These are phyloP conservation scores for Lagorchestes hirsutus DNA, from an alignment of 2,797 vertebrate genomes.

Conservation along the genomic window DNA sequence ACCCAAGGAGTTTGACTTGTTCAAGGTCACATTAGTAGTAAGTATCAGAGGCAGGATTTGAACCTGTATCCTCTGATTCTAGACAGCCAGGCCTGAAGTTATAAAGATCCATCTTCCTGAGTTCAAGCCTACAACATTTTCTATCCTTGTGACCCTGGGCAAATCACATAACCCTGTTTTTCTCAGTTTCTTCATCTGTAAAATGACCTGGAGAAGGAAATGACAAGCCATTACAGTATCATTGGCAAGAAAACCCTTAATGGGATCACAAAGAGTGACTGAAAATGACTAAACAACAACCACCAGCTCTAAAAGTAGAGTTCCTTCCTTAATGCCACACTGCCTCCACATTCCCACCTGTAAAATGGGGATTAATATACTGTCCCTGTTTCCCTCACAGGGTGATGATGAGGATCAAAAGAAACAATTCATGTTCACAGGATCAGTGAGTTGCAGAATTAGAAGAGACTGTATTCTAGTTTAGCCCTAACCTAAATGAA, in stretches of 20 bases:
- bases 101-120: neutral
- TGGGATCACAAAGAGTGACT: neutral
- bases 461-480: neutral
- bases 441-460: neutral
- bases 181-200: neutral
- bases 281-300: neutral
- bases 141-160: neutral
- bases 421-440: neutral
- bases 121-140: neutral
- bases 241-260: neutral
- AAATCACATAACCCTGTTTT: neutral
- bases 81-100: neutral
- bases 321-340: neutral
- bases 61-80: neutral
- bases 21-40: neutral
- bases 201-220: neutral
- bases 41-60: neutral
- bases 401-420: neutral
- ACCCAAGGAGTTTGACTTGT: neutral
- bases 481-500: neutral
- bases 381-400: neutral
- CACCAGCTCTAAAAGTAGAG: neutral
- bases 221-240: neutral
- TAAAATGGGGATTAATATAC: neutral
- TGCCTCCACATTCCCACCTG: neutral